A percentile compares a stretch with the other conserved stretches of the same genome.
Conservation (phyloP, 2,113 vertebrate genomes). For the Lathamus discolor region DNA sequence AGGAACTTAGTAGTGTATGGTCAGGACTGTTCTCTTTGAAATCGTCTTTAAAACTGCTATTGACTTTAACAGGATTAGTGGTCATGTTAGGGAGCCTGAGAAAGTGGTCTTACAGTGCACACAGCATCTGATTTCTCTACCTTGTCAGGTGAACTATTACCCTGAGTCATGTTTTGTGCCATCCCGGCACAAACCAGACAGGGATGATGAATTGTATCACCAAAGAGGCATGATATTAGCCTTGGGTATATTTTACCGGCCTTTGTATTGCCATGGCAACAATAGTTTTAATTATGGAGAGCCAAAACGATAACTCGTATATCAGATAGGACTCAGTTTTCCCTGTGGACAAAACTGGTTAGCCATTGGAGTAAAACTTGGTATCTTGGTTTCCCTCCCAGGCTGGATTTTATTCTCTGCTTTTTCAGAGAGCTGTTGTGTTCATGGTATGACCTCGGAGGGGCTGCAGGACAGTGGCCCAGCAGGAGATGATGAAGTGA, state of each 20-base stretch:
- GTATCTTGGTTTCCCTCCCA: conserved; percentile 30
- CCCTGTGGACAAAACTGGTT: conserved; percentile 65
- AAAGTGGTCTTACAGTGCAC: neutral
- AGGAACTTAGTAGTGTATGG: neutral
- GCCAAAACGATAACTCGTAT: conserved; percentile 50
- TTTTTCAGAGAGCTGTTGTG: conserved; percentile 27
- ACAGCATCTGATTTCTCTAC: neutral
- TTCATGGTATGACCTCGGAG: neutral
- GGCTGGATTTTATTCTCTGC: conserved; percentile 59
- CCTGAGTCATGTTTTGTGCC: neutral
- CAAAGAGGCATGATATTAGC: conserved; percentile 11
- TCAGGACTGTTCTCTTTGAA: neutral
- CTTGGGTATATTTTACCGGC: neutral
- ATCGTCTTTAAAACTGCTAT: conserved; percentile 12
- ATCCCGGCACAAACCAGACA: neutral
- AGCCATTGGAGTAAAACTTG: conserved; percentile 50
- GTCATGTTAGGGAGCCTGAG: neutral
- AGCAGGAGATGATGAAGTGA: neutral
- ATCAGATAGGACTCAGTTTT: conserved; percentile 65
- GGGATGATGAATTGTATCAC: neutral
- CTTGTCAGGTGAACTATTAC: neutral
- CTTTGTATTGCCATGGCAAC: conserved; percentile 65
- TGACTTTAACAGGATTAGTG: conserved; percentile 1
- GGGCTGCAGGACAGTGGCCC: neutral
- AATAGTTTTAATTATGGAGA: conserved; percentile 71